A percentile compares a stretch with the other conserved stretches of the same genome.
These are phyloP conservation scores for Lithophane socia DNA, from an alignment of 2,888 invertebrate genomes.

Conservation along the genomic window DNA sequence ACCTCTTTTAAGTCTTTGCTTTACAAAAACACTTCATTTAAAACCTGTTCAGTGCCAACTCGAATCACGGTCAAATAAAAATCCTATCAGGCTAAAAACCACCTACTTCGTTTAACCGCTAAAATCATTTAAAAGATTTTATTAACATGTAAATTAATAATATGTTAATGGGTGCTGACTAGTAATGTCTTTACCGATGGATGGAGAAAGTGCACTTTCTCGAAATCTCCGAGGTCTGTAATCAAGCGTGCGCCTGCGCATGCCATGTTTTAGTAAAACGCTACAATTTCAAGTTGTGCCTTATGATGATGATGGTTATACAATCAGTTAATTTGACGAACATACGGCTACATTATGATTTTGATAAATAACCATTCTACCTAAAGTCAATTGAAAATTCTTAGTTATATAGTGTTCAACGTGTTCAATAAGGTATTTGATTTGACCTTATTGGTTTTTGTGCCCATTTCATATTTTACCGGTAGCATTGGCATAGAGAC, in stretches of 20 bases:
- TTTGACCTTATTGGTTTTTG: constrained; percentile 50
- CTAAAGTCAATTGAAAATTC: background rate
- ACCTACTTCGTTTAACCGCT: constrained; percentile 29
- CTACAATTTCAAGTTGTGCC: constrained; percentile 41
- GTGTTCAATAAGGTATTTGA: constrained; percentile 18
- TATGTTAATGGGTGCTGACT: constrained; percentile 56
- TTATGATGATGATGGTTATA: constrained; percentile 9
- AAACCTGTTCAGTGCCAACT: constrained; percentile 46
- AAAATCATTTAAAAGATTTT: constrained; percentile 42
- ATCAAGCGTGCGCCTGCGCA: constrained; percentile 69
- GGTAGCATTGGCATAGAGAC: constrained; percentile 30
- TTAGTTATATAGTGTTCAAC: background rate
- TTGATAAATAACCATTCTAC: constrained; percentile 5
- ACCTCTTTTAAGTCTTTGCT: constrained; percentile 35
- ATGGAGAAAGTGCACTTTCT: constrained; percentile 86
- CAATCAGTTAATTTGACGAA: constrained; percentile 19
- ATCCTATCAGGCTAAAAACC: constrained; percentile 22
- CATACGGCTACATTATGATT: background rate
- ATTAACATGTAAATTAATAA: constrained; percentile 53
- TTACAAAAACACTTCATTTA: constrained; percentile 28
- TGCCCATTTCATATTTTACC: constrained; percentile 31
- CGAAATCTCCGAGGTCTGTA: constrained; percentile 75
- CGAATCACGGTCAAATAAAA: constrained; percentile 57
- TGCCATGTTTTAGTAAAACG: constrained; percentile 57
- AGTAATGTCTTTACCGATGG: constrained; percentile 65